Evolutionary conservation across 2,797 vertebrate species (phyloP).

Genomic region (Anguilla obscura): DNA sequence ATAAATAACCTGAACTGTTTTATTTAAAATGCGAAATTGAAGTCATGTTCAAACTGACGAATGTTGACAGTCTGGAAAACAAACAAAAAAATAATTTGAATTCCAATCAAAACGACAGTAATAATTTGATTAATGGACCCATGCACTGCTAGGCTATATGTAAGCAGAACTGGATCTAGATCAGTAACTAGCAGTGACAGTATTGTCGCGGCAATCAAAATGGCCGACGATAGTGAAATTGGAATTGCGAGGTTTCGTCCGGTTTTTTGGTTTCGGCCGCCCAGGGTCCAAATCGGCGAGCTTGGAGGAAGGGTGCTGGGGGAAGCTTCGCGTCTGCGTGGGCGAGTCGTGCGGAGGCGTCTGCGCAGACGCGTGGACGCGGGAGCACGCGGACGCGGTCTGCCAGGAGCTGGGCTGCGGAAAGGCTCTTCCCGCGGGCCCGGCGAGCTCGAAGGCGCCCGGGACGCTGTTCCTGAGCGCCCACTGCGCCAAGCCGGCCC

Average conservation of each 20-base stretch:
- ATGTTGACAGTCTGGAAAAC: background rate
- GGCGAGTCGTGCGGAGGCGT: background rate
- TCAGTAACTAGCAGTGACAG: background rate
- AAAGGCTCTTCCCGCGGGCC: rapidly evolving
- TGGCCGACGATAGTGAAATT: background rate
- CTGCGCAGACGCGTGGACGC: conserved; percentile 48
- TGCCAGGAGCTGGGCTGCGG: conserved; percentile 57
- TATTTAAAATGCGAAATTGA: background rate
- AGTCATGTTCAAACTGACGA: too few species aligned
- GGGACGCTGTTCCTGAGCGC: conserved; percentile 23
- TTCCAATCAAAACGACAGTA: background rate
- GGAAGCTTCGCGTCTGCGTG: conserved; percentile 41
- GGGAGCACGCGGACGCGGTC: background rate
- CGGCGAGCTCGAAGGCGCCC: rapidly evolving
- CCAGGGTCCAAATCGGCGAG: conserved; percentile 30
- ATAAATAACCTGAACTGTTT: background rate
- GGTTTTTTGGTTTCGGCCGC: background rate
- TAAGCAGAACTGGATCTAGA: background rate
- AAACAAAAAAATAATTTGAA: background rate
- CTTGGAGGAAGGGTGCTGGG: conserved; percentile 52
- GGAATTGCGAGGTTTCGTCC: background rate
- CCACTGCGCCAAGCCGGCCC: rapidly evolving
- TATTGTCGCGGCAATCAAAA: background rate
- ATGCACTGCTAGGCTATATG: background rate
- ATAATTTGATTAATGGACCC: background rate